These are phyloP conservation scores for Cavia aperea DNA, from an alignment of 2,113 vertebrate genomes.

Conservation along the genomic window DNA sequence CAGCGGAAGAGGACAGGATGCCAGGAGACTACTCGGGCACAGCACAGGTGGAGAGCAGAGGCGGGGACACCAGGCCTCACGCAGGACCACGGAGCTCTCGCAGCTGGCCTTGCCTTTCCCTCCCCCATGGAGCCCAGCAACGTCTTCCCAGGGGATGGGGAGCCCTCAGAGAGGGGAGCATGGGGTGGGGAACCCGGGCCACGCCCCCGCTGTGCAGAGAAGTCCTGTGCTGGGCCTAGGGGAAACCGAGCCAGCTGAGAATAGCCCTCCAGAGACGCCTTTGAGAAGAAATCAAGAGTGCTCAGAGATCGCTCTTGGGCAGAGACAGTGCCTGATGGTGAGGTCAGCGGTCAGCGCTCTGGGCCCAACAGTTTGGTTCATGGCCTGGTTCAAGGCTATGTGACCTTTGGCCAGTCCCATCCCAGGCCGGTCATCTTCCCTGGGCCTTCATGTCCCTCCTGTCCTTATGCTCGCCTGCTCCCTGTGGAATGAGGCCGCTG, in stretches of 20 bases:
- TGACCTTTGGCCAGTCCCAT: not conserved
- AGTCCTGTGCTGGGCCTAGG: not conserved
- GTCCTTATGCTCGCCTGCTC: not conserved
- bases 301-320: not conserved
- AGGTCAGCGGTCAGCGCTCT: not conserved
- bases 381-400: not conserved
- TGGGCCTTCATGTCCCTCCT: not conserved
- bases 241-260: not conserved
- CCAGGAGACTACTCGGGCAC: not conserved
- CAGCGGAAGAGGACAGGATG: accelerated
- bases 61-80: not conserved
- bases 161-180: not conserved
- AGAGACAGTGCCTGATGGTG: not conserved
- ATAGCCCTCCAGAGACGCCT: too few relatives aligned
- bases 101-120: not conserved
- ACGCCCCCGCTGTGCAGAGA: not conserved
- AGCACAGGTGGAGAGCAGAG: not conserved
- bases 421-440: not conserved
- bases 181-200: not conserved
- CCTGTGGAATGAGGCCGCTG: not conserved
- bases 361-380: not conserved
- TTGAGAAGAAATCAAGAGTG: not conserved
- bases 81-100: not conserved
- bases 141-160: not conserved
- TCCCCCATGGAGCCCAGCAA: not conserved